Base-by-base conservation (phyloP, 2,797 vertebrate genomes). In the Chiropotes sagulatus region DNA sequence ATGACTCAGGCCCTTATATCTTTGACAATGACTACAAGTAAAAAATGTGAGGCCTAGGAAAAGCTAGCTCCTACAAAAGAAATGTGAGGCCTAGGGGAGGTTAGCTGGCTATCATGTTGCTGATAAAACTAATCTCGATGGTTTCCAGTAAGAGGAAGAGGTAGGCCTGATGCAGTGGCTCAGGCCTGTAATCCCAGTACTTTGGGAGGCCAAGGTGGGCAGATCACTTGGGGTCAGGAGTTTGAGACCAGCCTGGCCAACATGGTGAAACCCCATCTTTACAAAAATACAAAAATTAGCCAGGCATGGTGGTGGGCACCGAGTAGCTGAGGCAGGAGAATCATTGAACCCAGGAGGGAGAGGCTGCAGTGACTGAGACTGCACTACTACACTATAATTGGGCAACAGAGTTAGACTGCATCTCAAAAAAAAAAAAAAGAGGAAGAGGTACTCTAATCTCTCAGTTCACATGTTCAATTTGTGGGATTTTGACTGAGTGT, bases 111-210 rank as follows among this genome's bases (percentile, higher is more conserved):
- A 92, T 17, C 72, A 22, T 46, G 14, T 57, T 92, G 70, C 78
- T 95, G 81, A 95, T 33, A 93, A 90, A 88, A 90, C 88, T 57
- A 92, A 94, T 90, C 57, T 44, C 54, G 89, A 28, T 30, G 80
- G 33, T 78, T 90, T 57, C 78, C 39, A 90, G n/a, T 33, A 80
- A 96, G 36, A 46, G 48, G 20, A 87, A 61, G 15, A 95, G 14
- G 19, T 87, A 58, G 33, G 61, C 13, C 28, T 7, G 28, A 30
- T 6, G 6, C 28, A 14, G 28, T 33, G 58, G 58, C 13, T 33
- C 58, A 33, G 13, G 28, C 30, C 58, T 64, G 28, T 64, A 33
- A 64, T 64, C 58, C 58, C 28, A 33, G 58, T 2, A 7, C 58
- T 33, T 64, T 64, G 58, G 28, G 58, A 64, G 28, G 28, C 58